A percentile compares a stretch with the other conserved stretches of the same genome.
Conservation (phyloP, 2,888 invertebrate genomes). For the Griposia aprilina region DNA sequence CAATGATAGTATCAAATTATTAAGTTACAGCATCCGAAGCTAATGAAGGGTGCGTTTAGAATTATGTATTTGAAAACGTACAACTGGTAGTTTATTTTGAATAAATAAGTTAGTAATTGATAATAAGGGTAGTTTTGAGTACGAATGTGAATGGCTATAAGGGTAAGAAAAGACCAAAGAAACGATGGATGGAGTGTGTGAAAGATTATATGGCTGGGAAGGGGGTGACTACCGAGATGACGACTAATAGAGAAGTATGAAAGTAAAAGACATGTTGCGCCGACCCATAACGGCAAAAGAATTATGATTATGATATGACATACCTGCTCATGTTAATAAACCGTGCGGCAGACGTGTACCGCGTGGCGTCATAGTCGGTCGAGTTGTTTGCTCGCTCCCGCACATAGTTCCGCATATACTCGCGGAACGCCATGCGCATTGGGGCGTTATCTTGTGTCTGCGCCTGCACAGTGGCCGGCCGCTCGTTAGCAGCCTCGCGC, state of each 20-base stretch:
- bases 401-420: slow-evolving; percentile 78
- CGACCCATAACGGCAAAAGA: not conserved
- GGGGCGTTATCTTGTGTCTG: slow-evolving; percentile 61
- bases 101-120: not conserved
- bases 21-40: not conserved
- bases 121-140: not conserved
- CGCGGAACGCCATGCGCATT: slow-evolving; percentile 77
- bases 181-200: not conserved
- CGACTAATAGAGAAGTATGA: not conserved
- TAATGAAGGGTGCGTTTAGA: not conserved
- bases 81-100: not conserved
- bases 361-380: slow-evolving; percentile 76
- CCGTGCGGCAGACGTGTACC: slow-evolving; percentile 74
- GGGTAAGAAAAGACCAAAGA: not conserved
- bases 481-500: slow-evolving; percentile 70
- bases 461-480: slow-evolving; percentile 36
- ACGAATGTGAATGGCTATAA: not conserved
- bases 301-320: not conserved
- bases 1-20: not conserved
- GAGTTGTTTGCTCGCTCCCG: slow-evolving; percentile 74
- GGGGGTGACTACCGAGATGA: not conserved
- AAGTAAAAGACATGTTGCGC: not conserved
- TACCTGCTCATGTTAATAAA: slow-evolving; percentile 73
- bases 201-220: not conserved
- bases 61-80: not conserved